Conservation (phyloP, 2,888 invertebrate species). For the Drosophila subsilvestris region DNA sequence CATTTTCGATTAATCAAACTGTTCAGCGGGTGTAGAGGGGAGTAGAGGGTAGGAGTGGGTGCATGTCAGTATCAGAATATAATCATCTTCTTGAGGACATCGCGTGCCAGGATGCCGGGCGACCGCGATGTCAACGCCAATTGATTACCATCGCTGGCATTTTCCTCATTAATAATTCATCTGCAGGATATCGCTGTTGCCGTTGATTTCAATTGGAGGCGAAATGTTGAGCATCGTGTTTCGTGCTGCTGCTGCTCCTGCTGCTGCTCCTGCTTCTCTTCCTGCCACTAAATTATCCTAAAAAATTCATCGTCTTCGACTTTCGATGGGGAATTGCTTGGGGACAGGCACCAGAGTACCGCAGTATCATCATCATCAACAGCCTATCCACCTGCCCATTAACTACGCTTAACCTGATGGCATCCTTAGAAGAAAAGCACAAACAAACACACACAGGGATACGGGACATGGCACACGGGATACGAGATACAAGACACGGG, state of each 20-base stretch:
- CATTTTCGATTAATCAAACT: slow-evolving; percentile 77
- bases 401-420: slow-evolving; percentile 62
- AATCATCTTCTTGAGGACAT: slow-evolving; percentile 29
- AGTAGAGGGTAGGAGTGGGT: background rate
- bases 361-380: slow-evolving; percentile 60
- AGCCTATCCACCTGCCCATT: slow-evolving; percentile 76
- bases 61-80: background rate
- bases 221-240: slow-evolving; percentile 55
- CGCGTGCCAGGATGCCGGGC: slow-evolving; percentile 41
- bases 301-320: slow-evolving; percentile 42
- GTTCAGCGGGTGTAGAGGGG: slow-evolving; percentile 28
- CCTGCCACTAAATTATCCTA: slow-evolving; percentile 72
- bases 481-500: background rate
- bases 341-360: slow-evolving; percentile 50
- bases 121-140: slow-evolving; percentile 69
- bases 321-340: slow-evolving; percentile 56
- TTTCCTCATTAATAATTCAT: slow-evolving; percentile 71
- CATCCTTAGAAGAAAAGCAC: too few relatives aligned
- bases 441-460: too few relatives aligned
- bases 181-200: slow-evolving; percentile 47
- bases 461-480: background rate
- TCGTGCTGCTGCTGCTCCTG: slow-evolving; percentile 24
- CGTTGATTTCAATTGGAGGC: slow-evolving; percentile 72
- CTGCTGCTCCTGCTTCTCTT: too few relatives aligned
- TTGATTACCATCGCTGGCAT: slow-evolving; percentile 56